phyloP scores from a whole-genome alignment of 2,888 invertebrate species.

The Athrips mouffetella region DNA sequence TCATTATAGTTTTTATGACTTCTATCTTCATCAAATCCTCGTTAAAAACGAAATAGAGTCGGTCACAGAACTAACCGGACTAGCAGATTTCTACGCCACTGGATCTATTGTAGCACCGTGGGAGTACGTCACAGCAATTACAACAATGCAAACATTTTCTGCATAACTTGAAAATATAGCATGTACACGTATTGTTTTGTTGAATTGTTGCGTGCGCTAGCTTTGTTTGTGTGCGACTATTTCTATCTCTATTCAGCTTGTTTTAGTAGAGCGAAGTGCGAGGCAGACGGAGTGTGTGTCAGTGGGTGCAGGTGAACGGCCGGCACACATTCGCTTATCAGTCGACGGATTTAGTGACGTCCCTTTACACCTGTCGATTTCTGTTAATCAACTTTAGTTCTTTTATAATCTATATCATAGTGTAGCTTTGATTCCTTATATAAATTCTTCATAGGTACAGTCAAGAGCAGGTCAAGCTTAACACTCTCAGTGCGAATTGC shows the following conservation, averaged over 20 bases:
- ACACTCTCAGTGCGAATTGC: too few relatives aligned
- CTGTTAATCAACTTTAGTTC: conserved; percentile 22
- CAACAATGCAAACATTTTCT: conserved; percentile 47
- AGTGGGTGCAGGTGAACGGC: conserved; percentile 73
- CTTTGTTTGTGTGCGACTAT: conserved; percentile 35
- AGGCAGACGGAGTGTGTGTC: conserved; percentile 57
- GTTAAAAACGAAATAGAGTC: background rate
- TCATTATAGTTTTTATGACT: too few relatives aligned
- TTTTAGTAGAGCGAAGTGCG: conserved; percentile 30
- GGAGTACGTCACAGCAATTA: conserved; percentile 46
- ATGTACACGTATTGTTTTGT: conserved; percentile 44
- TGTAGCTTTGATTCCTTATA: too few relatives aligned
- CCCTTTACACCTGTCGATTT: conserved; percentile 59
- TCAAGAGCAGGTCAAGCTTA: too few relatives aligned
- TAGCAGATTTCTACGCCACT: conserved; percentile 29
- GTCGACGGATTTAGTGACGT: conserved; percentile 60
- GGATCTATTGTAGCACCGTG: conserved; percentile 36
- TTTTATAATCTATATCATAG: too few relatives aligned
- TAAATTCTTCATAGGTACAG: too few relatives aligned
- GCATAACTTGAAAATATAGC: conserved; percentile 54
- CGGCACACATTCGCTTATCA: conserved; percentile 75
- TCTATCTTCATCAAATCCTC: conserved; percentile 19
- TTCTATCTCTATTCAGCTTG: conserved; percentile 34
- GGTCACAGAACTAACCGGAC: background rate
- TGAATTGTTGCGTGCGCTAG: conserved; percentile 45